Base-by-base conservation (phyloP, 2,888 invertebrate species). In the Philereme transversata region DNA sequence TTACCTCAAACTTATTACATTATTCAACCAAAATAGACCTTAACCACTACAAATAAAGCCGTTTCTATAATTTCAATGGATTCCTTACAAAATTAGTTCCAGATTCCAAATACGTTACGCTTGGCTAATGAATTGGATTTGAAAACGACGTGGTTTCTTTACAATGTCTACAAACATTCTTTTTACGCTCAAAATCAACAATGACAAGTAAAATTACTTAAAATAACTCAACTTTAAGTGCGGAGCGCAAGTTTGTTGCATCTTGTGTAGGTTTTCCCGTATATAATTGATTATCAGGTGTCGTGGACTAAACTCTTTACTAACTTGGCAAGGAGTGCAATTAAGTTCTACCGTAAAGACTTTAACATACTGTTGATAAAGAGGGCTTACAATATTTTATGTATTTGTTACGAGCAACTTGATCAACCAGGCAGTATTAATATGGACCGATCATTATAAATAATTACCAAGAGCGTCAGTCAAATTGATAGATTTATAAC, bases 271-370 rank as follows among this genome's bases (percentile, higher is more conserved):
- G 76, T 72, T 79, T 82, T 83, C 79, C 84, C 80, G 84, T 85
- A 68, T 85, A 68, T 75, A 88, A 89, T 88, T 87, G 88, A 88
- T 88, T 88, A 87, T 81, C 78, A 81, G 78, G 78, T 85, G 82
- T 41, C 54, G 54, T 43, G 47, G 5, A 11, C 45, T 10, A 35
- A 50, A 54, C 56, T 57, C 55, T 62, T 58, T 45, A n/a, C 35
- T 6, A n/a, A 9, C 33, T 7, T 51, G 50, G 56, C 51, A 40
- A 43, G 35, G 22, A 8, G 22, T 34, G 57, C 62, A 57, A 60
- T 62, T n/a, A 55, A 52, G 35, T 50, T 64, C 41, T 7, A 43
- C 47, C 55, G 48, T 59, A 22, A 22, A 22, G 22, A 1, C 22
- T 22, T 22, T 22, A 22, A 3, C 22, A 22, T 22, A 22, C 22